Conservation (phyloP, 1,140 invertebrate species). For the Halyomorpha halys region DNA sequence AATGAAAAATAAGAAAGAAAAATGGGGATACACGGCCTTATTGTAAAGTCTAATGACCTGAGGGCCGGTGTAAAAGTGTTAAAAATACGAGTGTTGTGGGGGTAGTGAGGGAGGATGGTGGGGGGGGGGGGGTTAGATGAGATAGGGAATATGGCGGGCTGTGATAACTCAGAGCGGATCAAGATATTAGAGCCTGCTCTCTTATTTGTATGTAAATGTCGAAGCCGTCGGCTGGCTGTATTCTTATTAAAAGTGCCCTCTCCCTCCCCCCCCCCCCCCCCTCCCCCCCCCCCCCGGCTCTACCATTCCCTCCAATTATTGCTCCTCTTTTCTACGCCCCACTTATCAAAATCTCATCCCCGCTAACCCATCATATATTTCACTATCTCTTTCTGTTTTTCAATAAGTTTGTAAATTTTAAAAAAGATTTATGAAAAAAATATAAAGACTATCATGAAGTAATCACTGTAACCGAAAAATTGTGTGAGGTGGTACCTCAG, state of each 20-base stretch:
- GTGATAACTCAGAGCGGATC: conserved; percentile 13
- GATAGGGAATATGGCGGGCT: conserved; percentile 10
- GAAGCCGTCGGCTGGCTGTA: not conserved
- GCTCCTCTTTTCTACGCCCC: too few relatives aligned
- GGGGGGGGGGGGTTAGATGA: not conserved
- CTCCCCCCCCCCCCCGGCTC: not conserved
- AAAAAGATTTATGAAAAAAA: too few relatives aligned
- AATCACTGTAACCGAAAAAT: too few relatives aligned
- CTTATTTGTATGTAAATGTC: conserved; percentile 22
- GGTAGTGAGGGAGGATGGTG: not conserved
- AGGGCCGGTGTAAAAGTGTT: conserved; percentile 26
- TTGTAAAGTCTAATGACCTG: conserved; percentile 28
- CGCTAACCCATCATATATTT: too few relatives aligned
- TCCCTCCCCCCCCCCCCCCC: not conserved
- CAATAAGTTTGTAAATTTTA: too few relatives aligned
- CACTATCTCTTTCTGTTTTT: too few relatives aligned
- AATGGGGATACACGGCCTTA: conserved; percentile 27
- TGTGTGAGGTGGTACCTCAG: too few relatives aligned
- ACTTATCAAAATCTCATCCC: too few relatives aligned
- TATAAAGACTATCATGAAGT: too few relatives aligned
- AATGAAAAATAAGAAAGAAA: conserved; percentile 27
- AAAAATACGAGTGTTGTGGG: conserved; percentile 20
- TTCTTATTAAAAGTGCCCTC: conserved; percentile 17
- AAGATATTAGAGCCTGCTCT: conserved; percentile 17
- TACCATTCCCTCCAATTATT: conserved; percentile 6